Evolutionary conservation across 2,797 vertebrate genomes (phyloP).

Genomic region (Arnoldichthys spilopterus): DNA sequence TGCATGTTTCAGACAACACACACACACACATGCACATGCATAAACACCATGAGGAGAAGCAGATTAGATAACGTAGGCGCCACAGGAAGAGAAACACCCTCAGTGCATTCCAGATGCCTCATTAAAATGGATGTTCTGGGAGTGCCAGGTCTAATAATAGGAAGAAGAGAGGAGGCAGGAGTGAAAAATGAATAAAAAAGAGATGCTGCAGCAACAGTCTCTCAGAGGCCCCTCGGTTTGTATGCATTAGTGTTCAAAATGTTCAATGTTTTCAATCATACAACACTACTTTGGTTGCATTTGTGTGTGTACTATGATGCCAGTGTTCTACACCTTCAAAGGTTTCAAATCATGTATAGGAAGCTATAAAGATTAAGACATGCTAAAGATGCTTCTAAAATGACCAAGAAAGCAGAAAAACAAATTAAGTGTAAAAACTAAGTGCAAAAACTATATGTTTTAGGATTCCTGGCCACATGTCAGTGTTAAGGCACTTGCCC

Average conservation of each 20-base stretch:
- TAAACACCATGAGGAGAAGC: not conserved
- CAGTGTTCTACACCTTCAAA: not conserved
- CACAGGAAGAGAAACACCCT: constrained; percentile 49
- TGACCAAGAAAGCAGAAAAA: no score
- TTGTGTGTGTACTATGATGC: not conserved
- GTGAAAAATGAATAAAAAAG: constrained; percentile 4
- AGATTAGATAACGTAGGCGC: constrained; percentile 36
- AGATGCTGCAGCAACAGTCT: not conserved
- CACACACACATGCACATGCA: constrained; percentile 13
- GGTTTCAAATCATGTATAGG: no score
- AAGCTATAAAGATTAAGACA: no score
- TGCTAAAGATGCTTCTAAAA: no score
- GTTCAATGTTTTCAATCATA: not conserved
- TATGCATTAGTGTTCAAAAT: no score
- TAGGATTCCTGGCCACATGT: no score
- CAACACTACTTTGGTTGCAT: not conserved
- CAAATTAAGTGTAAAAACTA: no score
- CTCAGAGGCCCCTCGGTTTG: not conserved
- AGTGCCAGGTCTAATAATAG: constrained; percentile 70
- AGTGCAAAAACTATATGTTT: no score
- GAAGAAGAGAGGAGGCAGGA: constrained; percentile 25
- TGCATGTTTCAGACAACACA: not conserved
- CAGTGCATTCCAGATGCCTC: constrained; percentile 51
- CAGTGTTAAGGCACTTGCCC: no score
- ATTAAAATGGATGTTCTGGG: constrained; percentile 68